A percentile compares a stretch with the other conserved stretches of the same genome.
Evolutionary conservation across 2,888 invertebrate genomes (phyloP).

Genomic region (Osedax fenrisi): DNA sequence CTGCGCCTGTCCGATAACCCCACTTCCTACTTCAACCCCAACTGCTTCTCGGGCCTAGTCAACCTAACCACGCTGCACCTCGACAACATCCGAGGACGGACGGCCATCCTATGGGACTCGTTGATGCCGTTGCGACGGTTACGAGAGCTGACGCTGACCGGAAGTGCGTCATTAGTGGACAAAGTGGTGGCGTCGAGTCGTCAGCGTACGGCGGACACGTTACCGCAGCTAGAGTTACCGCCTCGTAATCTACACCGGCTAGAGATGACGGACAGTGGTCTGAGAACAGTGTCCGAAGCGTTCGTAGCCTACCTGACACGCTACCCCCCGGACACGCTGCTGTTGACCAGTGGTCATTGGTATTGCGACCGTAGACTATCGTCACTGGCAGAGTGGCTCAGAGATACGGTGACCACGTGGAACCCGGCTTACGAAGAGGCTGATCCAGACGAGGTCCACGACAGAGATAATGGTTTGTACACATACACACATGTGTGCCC

Average conservation of each 20-base stretch:
- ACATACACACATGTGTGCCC: no score
- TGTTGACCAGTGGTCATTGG: not conserved
- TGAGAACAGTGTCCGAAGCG: not conserved
- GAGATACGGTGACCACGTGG: not conserved
- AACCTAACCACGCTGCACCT: not conserved
- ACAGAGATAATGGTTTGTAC: no score
- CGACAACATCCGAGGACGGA: not conserved
- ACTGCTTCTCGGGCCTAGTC: not conserved
- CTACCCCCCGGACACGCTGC: not conserved
- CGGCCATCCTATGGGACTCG: not conserved
- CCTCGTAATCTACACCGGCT: not conserved
- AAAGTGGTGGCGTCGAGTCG: not conserved
- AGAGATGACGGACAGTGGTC: not conserved
- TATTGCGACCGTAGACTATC: not conserved
- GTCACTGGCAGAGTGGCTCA: not conserved
- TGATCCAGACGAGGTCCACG: no score
- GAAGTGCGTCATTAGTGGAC: not conserved
- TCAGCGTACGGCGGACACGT: not conserved
- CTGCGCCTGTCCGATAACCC: not conserved
- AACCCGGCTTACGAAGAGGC: no score
- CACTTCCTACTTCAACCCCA: not conserved
- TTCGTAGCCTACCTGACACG: not conserved
- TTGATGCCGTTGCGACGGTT: not conserved
- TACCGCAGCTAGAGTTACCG: not conserved
- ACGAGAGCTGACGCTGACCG: not conserved